Evolutionary conservation across 2,113 vertebrate genomes (phyloP).

Genomic region (Panthera tigris): DNA sequence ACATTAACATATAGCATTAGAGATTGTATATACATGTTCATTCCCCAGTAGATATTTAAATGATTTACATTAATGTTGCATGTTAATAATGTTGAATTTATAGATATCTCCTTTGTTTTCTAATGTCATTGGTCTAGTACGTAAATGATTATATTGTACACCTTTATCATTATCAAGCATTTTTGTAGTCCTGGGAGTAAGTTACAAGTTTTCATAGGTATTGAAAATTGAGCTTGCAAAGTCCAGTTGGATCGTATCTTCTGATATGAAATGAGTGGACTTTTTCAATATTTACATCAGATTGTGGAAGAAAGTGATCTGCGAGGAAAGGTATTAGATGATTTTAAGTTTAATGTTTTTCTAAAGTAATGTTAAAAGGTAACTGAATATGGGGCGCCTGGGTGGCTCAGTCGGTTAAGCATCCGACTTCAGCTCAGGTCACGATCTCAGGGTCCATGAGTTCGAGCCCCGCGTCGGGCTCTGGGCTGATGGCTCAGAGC

Average conservation of each 20-base stretch:
- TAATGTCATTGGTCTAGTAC: not conserved
- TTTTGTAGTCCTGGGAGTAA: not conserved
- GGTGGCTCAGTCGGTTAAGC: too few relatives aligned
- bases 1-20: conserved; percentile 8
- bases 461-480: too few relatives aligned
- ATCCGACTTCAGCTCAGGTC: too few relatives aligned
- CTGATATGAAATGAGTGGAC: conserved; percentile 12
- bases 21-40: not conserved
- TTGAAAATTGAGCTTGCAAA: not conserved
- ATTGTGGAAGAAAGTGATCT: not conserved
- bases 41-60: conserved; percentile 7
- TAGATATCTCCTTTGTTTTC: not conserved
- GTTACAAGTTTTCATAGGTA: not conserved
- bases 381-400: not conserved
- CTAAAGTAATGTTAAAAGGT: not conserved
- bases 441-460: too few relatives aligned
- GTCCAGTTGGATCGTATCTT: not conserved
- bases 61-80: not conserved
- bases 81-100: conserved; percentile 21
- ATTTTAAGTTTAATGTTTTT: conserved; percentile 23
- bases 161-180: not conserved
- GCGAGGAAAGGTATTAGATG: not conserved
- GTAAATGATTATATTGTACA: not conserved
- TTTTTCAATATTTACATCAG: not conserved
- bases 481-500: too few relatives aligned